Evolutionary conservation across 2,888 invertebrate species (phyloP), one percentile per base, ranked within the genome.

Genomic region (Synanthedon tipuliformis): DNA sequence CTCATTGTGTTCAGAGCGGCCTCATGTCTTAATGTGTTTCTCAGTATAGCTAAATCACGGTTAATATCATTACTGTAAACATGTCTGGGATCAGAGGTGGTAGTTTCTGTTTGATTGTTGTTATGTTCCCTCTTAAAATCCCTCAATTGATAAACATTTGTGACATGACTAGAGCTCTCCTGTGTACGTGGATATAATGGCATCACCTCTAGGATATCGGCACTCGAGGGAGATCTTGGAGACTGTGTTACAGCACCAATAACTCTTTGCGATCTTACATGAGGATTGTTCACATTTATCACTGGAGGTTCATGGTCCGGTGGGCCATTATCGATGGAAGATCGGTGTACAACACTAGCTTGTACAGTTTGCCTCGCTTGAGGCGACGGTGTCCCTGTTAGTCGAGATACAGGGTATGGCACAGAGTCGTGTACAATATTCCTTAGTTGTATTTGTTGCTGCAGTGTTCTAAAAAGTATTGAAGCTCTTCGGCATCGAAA

Each of bases 401-500:
- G 60, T 52, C 79, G 62, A 61, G 88, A 71, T 56, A 85, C 64
- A 57, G 84, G 65, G 68, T 82, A 77, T 62, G 84, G 59, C 55
- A 78, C 69, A 58, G 87, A 63, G 57, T 84, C 83, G 61, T 78
- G 75, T 45, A 78, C 73, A 11, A 77, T 75, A 73, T 90, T 89
- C 60, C 90, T 86, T 51, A 92, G 89, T 75, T 93, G 94, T 63
- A 96, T 95, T 73, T 94, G 92, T 56, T 93, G 92, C 78, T 97
- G 96, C 52, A 98, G 90, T 65, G 94, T 89, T 65, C 94, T 93
- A 81, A 98, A 98, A 49, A 98, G 88, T 56, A 92, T 89, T 66
- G 96, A 94, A 8, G 98, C 97, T 73, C 94, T 90, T 53, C 92
- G 90, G 75, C 98, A 97, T 62, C 92, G 92, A 78, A 98, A 98